Base-by-base conservation (phyloP, 2,797 vertebrate genomes). In the Carapus acus region DNA sequence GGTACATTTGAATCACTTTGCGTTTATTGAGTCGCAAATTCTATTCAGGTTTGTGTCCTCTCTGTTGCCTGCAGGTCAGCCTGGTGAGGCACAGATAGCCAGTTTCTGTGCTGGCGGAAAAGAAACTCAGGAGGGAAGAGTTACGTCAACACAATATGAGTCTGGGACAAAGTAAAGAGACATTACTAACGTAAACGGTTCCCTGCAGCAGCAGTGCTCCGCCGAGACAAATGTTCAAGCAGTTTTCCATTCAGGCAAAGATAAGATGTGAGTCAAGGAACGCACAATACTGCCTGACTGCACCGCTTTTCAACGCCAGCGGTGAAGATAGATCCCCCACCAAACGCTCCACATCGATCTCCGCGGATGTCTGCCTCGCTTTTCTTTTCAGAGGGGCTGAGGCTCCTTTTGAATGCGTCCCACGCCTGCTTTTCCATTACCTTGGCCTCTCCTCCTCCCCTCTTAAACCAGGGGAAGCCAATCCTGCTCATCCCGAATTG, bases 321-420 rank as follows among this genome's bases (percentile, higher is more conserved):
- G 65, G 71, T 68, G 65, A 42, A 52, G 51, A 69, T 41, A 37
- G 46, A 63, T 59, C 52, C 38, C 3, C 21, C 12, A 54, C 69
- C 62, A 66, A 63, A 78, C 64, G 67, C 47, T 73, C 39, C 44
- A 58, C 72, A 63, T 61, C 58, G 53, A 46, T 43, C 46, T 36
- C 14, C 17, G 21, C 22, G 13, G 40, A 8, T 15, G 31, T 15
- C 21, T 14, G 58, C 62, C 61, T 68, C 14, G 13, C 39, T 59
- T 73, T 73, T 64, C 14, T 24, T n/a, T n/a, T n/a, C n/a, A n/a
- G n/a, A n/a, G n/a, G 46, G 54, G 42, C 53, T 41, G 53, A 19
- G 40, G 52, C 44, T 57, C 59, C 69, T 76, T 84, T 85, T 72
- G 77, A 72, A 82, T 80, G 72, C 63, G 79, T 41, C 23, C 49